These are phyloP conservation scores for Rhynchomys soricoides DNA, from an alignment of 2,113 vertebrate species.

Conservation along the genomic window DNA sequence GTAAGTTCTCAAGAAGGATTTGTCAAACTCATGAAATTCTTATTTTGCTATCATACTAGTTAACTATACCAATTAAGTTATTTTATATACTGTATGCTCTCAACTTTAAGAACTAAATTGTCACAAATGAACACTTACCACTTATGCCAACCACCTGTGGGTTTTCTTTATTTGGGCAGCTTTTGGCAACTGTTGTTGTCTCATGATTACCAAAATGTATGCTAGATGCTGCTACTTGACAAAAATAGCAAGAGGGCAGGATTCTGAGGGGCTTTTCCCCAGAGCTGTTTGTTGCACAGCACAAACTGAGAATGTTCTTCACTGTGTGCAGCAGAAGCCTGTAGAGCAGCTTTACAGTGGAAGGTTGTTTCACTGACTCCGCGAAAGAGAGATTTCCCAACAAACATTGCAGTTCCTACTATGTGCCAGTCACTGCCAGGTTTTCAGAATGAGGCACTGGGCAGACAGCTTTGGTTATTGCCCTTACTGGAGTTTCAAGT, in stretches of 20 bases:
- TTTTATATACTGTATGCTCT: background rate
- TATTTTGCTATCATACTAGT: background rate
- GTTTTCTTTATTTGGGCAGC: background rate
- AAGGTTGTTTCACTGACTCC: background rate
- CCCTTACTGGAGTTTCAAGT: constrained; percentile 17
- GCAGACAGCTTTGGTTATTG: background rate
- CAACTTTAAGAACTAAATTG: background rate
- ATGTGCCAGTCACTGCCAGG: background rate
- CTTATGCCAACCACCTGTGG: background rate
- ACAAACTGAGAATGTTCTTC: background rate
- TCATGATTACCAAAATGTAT: constrained; percentile 10
- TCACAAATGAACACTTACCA: background rate
- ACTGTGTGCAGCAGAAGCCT: background rate
- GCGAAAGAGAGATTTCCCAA: background rate
- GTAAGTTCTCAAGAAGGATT: background rate
- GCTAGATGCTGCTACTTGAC: background rate
- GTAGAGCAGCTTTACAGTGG: background rate
- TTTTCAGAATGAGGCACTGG: background rate
- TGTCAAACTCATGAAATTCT: background rate
- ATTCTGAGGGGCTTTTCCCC: background rate
- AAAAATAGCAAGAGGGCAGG: background rate
- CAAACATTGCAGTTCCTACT: background rate
- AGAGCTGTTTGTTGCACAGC: background rate
- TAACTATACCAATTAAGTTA: constrained; percentile 22
- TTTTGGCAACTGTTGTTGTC: background rate